Conservation (phyloP, 2,797 vertebrate species). For the Meda fulgida region DNA sequence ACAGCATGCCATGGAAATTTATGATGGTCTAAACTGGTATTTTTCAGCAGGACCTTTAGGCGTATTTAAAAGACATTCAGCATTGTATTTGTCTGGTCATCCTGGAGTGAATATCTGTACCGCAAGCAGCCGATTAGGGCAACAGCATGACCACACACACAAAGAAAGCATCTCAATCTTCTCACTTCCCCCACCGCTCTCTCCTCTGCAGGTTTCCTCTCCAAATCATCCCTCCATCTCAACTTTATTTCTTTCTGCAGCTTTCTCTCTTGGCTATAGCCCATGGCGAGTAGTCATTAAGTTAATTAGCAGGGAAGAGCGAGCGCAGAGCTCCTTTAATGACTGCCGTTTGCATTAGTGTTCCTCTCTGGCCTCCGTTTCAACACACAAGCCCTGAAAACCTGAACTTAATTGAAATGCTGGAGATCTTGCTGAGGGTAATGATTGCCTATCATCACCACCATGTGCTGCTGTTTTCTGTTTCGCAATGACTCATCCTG, state of each 20-base stretch:
- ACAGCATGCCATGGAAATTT: not conserved
- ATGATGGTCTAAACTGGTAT: not conserved
- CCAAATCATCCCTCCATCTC: slow-evolving; percentile 11
- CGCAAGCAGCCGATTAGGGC: not conserved
- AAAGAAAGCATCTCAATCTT: not conserved
- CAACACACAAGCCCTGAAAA: slow-evolving; percentile 50
- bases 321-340: slow-evolving; percentile 55
- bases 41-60: too few relatives aligned
- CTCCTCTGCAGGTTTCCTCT: slow-evolving; percentile 13
- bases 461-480: slow-evolving; percentile 62
- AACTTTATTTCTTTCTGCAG: slow-evolving; percentile 20
- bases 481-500: slow-evolving; percentile 49
- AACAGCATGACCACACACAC: slow-evolving; percentile 9
- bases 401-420: slow-evolving; percentile 63
- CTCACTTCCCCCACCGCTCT: not conserved
- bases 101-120: not conserved
- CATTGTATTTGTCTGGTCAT: not conserved
- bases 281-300: slow-evolving; percentile 62
- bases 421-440: slow-evolving; percentile 61
- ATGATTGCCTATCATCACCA: slow-evolving; percentile 59
- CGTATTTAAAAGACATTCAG: not conserved
- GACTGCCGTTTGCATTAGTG: slow-evolving; percentile 56
- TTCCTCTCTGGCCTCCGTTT: slow-evolving; percentile 47
- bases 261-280: slow-evolving; percentile 42
- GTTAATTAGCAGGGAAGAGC: slow-evolving; percentile 59